Conservation (phyloP, 2,113 vertebrate species). For the Anthoscopus minutus region DNA sequence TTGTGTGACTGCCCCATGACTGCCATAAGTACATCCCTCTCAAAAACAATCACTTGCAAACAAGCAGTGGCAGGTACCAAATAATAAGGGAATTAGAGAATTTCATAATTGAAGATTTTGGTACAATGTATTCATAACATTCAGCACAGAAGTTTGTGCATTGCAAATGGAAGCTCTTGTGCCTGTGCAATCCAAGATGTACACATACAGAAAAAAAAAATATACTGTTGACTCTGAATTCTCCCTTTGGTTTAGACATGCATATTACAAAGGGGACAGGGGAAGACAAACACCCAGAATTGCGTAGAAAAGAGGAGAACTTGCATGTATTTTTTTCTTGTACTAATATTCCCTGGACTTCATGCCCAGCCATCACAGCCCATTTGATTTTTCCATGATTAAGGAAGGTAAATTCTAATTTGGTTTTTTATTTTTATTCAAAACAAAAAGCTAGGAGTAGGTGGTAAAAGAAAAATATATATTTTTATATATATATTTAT, state of each 20-base stretch:
- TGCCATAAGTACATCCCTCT: slow-evolving; percentile 62
- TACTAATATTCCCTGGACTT: slow-evolving; percentile 61
- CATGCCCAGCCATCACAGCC: slow-evolving; percentile 63
- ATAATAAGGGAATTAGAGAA: slow-evolving; percentile 21
- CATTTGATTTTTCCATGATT: slow-evolving; percentile 39
- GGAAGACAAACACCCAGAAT: slow-evolving; percentile 28
- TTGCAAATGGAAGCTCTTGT: slow-evolving; percentile 40
- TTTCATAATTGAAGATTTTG: slow-evolving; percentile 43
- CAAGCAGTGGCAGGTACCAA: slow-evolving; percentile 65
- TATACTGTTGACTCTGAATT: not conserved
- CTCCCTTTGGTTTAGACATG: slow-evolving; percentile 70
- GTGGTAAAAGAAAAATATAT: slow-evolving; percentile 86
- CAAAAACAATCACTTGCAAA: slow-evolving; percentile 64
- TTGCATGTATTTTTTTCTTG: slow-evolving; percentile 37
- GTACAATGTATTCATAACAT: slow-evolving; percentile 17
- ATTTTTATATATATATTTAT: slow-evolving; percentile 86
- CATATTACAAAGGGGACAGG: slow-evolving; percentile 9
- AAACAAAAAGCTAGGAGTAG: slow-evolving; percentile 79
- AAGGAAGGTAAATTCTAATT: slow-evolving; percentile 75
- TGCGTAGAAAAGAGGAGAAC: slow-evolving; percentile 77
- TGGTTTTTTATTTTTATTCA: slow-evolving; percentile 78
- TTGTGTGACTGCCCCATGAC: slow-evolving; percentile 63
- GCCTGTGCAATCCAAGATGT: slow-evolving; percentile 46
- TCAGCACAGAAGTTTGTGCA: slow-evolving; percentile 46
- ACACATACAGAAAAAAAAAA: slow-evolving; percentile 45